These are phyloP conservation scores for Plutella xylostella DNA, from an alignment of 2,888 invertebrate genomes.

Conservation along the genomic window DNA sequence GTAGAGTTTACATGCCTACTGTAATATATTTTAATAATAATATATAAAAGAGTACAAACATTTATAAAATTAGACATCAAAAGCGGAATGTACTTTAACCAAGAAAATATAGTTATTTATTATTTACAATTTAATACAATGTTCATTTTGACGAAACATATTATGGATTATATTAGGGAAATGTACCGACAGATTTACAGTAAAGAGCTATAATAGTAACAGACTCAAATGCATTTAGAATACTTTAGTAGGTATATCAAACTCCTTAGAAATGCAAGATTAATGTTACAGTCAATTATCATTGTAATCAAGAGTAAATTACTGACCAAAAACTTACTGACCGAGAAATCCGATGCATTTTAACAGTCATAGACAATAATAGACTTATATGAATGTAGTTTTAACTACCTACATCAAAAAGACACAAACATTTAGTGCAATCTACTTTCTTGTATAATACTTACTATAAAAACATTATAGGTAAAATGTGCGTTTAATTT, in stretches of 20 bases:
- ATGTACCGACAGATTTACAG: neutral
- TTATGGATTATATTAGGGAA: no score
- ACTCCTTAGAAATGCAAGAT: no score
- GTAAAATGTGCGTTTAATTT: neutral
- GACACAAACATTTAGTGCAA: neutral
- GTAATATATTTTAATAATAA: neutral
- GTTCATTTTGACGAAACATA: no score
- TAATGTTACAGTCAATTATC: no score
- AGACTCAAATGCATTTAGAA: neutral
- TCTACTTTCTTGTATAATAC: no score
- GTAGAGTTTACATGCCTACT: neutral
- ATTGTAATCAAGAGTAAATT: no score
- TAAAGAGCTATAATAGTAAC: neutral
- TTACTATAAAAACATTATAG: neutral
- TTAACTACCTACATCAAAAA: no score
- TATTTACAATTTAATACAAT: no score
- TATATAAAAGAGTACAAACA: neutral
- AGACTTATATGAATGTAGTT: neutral
- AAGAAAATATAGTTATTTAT: no score
- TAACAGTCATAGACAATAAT: neutral
- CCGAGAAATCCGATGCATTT: neutral
- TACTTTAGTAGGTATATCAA: no score
- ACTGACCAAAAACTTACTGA: constrained; percentile 3
- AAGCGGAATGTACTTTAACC: neutral
- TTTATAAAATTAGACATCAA: neutral